Evolutionary conservation across 1,140 invertebrate genomes (phyloP).

Genomic region (Campodea augens): DNA sequence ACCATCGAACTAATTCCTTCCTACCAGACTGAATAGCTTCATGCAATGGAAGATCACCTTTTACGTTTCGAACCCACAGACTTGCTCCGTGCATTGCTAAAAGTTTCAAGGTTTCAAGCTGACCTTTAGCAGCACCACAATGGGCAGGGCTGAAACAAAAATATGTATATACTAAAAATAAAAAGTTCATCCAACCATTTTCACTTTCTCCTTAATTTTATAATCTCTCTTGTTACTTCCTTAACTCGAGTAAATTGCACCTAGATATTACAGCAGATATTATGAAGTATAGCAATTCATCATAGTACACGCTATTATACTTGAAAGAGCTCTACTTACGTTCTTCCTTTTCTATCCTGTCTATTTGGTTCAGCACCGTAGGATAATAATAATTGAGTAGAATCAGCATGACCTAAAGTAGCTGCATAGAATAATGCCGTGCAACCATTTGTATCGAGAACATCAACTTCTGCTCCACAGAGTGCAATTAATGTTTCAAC

Average conservation of each 20-base stretch:
- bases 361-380: conserved; percentile 77
- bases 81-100: conserved; percentile 63
- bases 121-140: conserved; percentile 90
- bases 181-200: neutral
- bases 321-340: conserved; percentile 29
- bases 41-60: conserved; percentile 79
- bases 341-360: conserved; percentile 79
- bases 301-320: conserved; percentile 13
- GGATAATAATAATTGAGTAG: conserved; percentile 68
- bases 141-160: conserved; percentile 37
- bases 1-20: conserved; percentile 68
- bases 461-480: conserved; percentile 67
- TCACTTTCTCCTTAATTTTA: too few relatives aligned
- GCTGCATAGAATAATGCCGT: conserved; percentile 92
- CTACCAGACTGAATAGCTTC: conserved; percentile 84
- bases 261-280: too few relatives aligned
- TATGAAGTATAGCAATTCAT: neutral
- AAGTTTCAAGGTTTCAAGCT: conserved; percentile 61
- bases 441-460: conserved; percentile 74
- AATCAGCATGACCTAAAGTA: conserved; percentile 84
- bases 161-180: neutral
- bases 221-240: too few relatives aligned
- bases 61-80: conserved; percentile 76
- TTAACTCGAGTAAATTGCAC: too few relatives aligned
- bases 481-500: conserved; percentile 75